phyloP scores from a whole-genome alignment of 2,797 vertebrate species.

The Podarcis siculus region DNA sequence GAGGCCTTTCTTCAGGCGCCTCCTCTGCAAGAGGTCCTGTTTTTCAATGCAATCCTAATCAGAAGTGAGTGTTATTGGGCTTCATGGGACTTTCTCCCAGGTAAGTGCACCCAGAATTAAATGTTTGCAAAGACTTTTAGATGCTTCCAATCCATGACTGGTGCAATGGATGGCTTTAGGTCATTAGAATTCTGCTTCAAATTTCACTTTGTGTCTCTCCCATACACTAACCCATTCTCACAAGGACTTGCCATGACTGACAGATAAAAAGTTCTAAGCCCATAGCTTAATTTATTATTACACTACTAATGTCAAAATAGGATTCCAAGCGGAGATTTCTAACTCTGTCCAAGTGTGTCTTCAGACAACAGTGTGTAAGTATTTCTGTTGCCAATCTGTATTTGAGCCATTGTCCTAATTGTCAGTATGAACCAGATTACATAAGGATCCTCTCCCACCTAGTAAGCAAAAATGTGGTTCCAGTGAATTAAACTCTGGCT shows the following conservation, averaged over 20 bases:
- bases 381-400: rapidly evolving
- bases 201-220: background rate
- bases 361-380: background rate
- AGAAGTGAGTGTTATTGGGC: background rate
- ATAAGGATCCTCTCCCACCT: slow-evolving; percentile 1
- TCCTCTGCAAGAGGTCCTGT: too few species aligned
- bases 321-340: background rate
- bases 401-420: rapidly evolving
- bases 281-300: too few species aligned
- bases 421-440: background rate
- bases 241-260: background rate
- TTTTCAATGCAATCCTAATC: background rate
- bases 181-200: background rate
- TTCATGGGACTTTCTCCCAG: background rate
- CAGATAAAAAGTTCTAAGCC: background rate
- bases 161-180: background rate
- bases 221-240: background rate
- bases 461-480: slow-evolving; percentile 11
- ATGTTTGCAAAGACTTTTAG: background rate
- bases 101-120: background rate
- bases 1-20: too few species aligned
- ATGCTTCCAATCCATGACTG: background rate
- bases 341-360: background rate
- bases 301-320: too few species aligned
- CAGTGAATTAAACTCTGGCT: background rate